phyloP scores from a whole-genome alignment of 2,797 vertebrate genomes.

The Bradypus variegatus region DNA sequence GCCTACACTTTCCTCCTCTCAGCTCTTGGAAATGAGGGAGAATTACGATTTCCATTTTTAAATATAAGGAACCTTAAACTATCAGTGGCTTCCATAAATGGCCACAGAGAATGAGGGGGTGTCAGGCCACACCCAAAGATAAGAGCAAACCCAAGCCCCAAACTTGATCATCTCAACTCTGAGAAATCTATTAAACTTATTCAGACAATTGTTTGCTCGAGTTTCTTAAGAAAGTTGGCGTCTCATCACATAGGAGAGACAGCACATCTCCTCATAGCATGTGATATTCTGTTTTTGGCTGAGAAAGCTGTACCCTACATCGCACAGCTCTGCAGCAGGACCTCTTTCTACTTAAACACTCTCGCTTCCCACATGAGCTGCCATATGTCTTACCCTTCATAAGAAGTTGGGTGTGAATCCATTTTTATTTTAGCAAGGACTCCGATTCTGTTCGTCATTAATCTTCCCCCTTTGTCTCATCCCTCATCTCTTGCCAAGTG shows the following conservation, averaged over 20 bases:
- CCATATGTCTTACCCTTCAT: constrained; percentile 58
- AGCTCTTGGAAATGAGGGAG: constrained; percentile 2
- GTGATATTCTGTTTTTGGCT: constrained; percentile 49
- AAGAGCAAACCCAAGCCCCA: neutral
- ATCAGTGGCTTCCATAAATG: neutral
- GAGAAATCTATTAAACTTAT: neutral
- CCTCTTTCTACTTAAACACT: constrained; percentile 36
- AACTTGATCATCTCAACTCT: neutral
- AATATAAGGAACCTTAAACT: constrained; percentile 16
- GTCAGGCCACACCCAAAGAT: neutral
- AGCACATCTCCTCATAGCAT: constrained; percentile 5
- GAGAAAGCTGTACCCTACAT: constrained; percentile 46
- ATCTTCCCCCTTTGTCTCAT: constrained; percentile 62
- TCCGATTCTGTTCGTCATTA: constrained; percentile 57
- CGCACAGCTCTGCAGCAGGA: constrained; percentile 48
- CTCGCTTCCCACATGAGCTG: constrained; percentile 52
- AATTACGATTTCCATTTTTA: neutral
- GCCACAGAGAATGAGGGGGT: neutral
- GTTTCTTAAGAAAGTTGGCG: neutral
- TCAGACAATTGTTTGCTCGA: neutral
- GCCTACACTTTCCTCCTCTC: neutral
- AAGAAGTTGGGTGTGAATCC: constrained; percentile 59
- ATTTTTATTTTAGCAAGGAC: constrained; percentile 67
- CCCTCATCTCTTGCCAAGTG: constrained; percentile 57
- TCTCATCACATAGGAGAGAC: neutral